Conservation (phyloP, 2,888 invertebrate species). For the Trachelus tabidus region DNA sequence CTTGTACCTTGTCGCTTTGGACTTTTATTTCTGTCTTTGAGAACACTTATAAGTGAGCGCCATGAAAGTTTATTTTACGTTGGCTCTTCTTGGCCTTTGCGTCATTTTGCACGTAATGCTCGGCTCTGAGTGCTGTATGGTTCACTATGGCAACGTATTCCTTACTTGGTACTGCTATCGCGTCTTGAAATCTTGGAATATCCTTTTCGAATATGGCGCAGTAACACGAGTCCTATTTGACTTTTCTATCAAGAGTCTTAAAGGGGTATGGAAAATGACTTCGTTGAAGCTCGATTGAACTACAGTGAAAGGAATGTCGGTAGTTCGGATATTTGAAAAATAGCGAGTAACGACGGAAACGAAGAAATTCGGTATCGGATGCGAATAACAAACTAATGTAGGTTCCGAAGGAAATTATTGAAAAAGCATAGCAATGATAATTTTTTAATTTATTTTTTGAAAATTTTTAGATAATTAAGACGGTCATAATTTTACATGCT, state of each 20-base stretch:
- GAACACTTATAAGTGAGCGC: background rate
- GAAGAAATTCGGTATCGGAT: background rate
- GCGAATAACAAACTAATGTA: background rate
- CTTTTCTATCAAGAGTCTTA: background rate
- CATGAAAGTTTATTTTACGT: background rate
- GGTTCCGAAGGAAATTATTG: background rate
- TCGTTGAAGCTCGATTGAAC: background rate
- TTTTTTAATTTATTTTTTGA: too few species aligned
- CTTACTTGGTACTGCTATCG: background rate
- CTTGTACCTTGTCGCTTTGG: conserved; percentile 13
- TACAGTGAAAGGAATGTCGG: background rate
- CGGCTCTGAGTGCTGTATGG: background rate
- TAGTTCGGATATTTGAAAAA: background rate
- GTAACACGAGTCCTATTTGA: background rate
- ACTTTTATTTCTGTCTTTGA: conserved; percentile 10
- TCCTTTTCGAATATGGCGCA: background rate
- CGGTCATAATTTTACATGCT: background rate
- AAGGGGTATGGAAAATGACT: background rate
- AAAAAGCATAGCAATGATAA: background rate
- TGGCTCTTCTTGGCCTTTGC: background rate
- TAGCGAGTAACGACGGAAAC: background rate
- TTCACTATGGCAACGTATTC: background rate
- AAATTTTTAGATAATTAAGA: too few species aligned
- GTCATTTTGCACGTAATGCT: background rate
- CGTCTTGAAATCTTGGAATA: background rate